These are phyloP conservation scores for Plutomurus gul DNA, from an alignment of 1,140 invertebrate species.

Conservation along the genomic window DNA sequence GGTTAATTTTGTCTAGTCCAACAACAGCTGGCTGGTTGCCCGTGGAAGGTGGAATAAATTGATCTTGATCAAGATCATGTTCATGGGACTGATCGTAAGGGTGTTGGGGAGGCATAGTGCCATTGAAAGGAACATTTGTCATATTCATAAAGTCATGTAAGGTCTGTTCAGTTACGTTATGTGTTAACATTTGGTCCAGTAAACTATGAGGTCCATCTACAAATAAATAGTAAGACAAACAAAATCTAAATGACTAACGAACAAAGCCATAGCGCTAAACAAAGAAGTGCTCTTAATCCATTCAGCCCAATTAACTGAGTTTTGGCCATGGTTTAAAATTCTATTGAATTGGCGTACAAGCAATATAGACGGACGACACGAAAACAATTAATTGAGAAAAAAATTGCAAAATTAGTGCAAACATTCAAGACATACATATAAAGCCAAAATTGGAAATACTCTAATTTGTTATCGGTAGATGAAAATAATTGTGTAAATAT, in stretches of 20 bases:
- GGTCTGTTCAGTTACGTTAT: slow-evolving; percentile 18
- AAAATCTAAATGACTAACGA: slow-evolving; percentile 15
- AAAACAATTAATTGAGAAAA: too few species aligned
- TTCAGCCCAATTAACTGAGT: background rate
- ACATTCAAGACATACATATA: too few species aligned
- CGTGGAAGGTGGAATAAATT: slow-evolving; percentile 49
- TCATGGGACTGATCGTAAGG: background rate
- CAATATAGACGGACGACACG: too few species aligned
- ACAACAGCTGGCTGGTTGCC: slow-evolving; percentile 48
- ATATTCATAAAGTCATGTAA: slow-evolving; percentile 23
- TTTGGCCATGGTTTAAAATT: too few species aligned
- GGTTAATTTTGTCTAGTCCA: slow-evolving; percentile 44
- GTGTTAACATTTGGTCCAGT: slow-evolving; percentile 32
- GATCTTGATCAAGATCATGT: slow-evolving; percentile 43
- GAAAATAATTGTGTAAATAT: too few species aligned
- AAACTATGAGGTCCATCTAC: slow-evolving; percentile 29
- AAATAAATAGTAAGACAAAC: slow-evolving; percentile 13
- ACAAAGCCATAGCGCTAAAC: background rate
- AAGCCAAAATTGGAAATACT: too few species aligned
- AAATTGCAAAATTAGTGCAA: too few species aligned
- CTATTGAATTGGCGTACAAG: too few species aligned
- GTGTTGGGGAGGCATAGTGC: background rate
- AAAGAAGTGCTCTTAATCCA: background rate
- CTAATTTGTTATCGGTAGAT: too few species aligned
- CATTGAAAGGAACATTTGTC: slow-evolving; percentile 31